Evolutionary conservation across 2,888 invertebrate species (phyloP).

Genomic region (Tiphia femorata): DNA sequence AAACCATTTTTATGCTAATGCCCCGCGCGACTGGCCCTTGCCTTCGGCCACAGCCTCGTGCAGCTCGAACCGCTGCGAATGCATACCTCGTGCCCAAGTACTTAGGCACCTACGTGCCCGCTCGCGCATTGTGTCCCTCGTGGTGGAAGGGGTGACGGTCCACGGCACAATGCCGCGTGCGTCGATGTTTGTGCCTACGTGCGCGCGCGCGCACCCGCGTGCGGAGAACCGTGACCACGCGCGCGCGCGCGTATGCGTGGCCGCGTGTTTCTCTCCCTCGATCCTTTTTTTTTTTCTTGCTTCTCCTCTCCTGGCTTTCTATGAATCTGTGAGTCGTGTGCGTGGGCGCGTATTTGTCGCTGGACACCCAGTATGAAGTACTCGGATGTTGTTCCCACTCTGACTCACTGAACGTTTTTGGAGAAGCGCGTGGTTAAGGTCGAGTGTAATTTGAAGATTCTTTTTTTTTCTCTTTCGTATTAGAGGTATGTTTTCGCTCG

Average conservation of each 20-base stretch:
- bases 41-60: not conserved
- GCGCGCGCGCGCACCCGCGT: slow-evolving; percentile 4
- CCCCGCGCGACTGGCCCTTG: slow-evolving; percentile 18
- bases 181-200: not conserved
- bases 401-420: no score
- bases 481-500: no score
- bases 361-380: no score
- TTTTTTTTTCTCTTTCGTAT: no score
- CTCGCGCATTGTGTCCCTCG: not conserved
- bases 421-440: no score
- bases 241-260: not conserved
- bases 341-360: slow-evolving; percentile 23
- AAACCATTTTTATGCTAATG: slow-evolving; percentile 59
- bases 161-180: slow-evolving; percentile 16
- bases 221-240: no score
- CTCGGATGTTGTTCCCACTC: no score
- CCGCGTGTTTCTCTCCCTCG: not conserved
- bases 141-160: slow-evolving; percentile 21
- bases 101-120: slow-evolving; percentile 5
- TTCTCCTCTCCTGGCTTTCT: not conserved
- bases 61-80: not conserved
- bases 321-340: no score
- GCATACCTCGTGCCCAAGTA: slow-evolving; percentile 31
- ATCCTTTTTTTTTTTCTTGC: not conserved
- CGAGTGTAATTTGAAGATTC: no score